Evolutionary conservation across 53 echinoderm and acorn worm species (phyloP).

Genomic region (Astropecten irregularis): DNA sequence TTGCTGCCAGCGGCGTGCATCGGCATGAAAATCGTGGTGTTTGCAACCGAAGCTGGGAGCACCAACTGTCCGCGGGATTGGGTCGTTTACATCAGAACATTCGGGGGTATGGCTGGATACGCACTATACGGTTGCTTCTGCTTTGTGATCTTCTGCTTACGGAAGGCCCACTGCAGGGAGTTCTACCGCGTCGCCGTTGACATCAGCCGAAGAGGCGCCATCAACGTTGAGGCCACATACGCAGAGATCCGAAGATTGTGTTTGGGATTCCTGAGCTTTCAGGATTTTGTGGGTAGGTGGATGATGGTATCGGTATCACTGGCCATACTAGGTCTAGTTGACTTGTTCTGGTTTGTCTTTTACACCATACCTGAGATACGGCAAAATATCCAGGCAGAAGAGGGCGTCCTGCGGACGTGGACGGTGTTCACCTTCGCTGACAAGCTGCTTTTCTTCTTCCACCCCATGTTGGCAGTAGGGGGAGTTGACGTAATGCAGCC

Average conservation of each 20-base stretch:
- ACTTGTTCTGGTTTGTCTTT: too few relatives aligned
- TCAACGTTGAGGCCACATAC: neutral
- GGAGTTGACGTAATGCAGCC: neutral
- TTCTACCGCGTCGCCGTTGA: neutral
- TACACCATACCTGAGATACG: neutral
- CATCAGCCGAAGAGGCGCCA: neutral
- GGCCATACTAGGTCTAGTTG: neutral
- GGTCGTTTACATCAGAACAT: neutral
- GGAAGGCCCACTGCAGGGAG: neutral
- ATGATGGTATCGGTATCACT: neutral
- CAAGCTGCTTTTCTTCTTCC: neutral
- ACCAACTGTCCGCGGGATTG: neutral
- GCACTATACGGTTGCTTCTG: slow-evolving; percentile 5
- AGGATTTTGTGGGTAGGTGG: neutral
- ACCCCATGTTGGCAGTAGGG: neutral
- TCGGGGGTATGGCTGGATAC: slow-evolving; percentile 13
- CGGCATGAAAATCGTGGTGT: neutral
- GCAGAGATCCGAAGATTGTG: neutral
- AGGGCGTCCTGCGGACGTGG: neutral
- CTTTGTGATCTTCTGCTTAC: slow-evolving; percentile 5
- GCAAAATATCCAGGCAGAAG: neutral
- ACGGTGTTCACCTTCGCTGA: neutral
- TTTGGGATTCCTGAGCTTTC: neutral
- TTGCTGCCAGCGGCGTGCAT: neutral
- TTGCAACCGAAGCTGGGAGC: neutral